Evolutionary conservation across 2,113 vertebrate genomes (phyloP).

Genomic region (Brachypodius melanocephalos): DNA sequence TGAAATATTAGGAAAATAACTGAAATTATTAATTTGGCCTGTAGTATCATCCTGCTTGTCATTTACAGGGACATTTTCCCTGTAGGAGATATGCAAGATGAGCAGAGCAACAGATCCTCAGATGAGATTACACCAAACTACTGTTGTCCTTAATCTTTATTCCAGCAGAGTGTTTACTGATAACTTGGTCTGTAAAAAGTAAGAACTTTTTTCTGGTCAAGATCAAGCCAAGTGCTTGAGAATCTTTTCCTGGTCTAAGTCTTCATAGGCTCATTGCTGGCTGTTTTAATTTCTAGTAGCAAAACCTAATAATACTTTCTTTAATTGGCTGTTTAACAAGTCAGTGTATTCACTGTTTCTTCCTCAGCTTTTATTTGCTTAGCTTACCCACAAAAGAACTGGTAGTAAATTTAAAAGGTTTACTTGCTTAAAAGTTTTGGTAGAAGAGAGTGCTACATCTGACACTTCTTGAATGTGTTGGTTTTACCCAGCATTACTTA

Average conservation of each 20-base stretch:
- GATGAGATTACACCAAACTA: not conserved
- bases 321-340: not conserved
- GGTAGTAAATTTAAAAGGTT: not conserved
- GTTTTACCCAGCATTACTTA: not conserved
- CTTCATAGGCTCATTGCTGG: not conserved
- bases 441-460: not conserved
- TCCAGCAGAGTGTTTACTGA: not conserved
- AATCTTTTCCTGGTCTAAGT: not conserved
- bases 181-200: not conserved
- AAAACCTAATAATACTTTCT: not conserved
- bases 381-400: not conserved
- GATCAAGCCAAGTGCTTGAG: not conserved
- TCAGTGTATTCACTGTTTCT: not conserved
- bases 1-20: not conserved
- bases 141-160: not conserved
- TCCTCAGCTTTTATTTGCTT: not conserved
- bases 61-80: not conserved
- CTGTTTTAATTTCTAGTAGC: not conserved
- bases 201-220: not conserved
- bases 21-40: not conserved
- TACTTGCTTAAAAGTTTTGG: not conserved
- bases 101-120: not conserved
- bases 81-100: not conserved
- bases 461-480: fast-evolving
- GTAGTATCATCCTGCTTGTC: not conserved